Evolutionary conservation across 53 echinoderm and acorn worm species (phyloP), one percentile per base, ranked within the genome.

Genomic region (Paelopatides confundens): DNA sequence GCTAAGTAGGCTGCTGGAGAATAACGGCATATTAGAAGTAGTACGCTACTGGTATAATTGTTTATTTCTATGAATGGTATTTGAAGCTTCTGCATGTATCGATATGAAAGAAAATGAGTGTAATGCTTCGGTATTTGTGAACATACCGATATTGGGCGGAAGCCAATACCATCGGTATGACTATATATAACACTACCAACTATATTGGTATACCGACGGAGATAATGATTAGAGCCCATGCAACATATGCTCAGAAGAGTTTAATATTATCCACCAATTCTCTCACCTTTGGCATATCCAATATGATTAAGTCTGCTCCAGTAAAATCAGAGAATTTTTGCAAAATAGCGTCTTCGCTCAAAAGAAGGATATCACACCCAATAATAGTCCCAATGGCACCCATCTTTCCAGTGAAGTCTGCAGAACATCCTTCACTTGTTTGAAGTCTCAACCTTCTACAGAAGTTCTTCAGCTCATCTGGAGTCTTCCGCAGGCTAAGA

Each of bases 261-360:
- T 51, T 51, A 51, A n/a, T n/a, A n/a, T n/a, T n/a, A n/a, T n/a
- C n/a, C n/a, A 62, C 27, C 27, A 29, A 13, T 27, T 18, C 13
- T 18, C 69, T 69, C 33, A 69, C 69, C 69, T 69, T 36, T 35
- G 69, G 69, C 69, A 31, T 69, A 34, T 69, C 69, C 2, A 69
- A 13, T 10, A 69, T 17, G 15, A 69, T 34, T 10, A 69, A 36
- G 17, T 69, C 69, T 0, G 69, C 69, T 10, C 69, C 69, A 10
- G 31, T 31, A 17, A 69, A 69, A 69, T 33, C 37, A 9, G 34
- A n/a, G 21, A 7, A 10, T 0, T 69, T 29, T 2, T n/a, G 30
- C 34, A n/a, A 21, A 21, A 69, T 35, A 21, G 33, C 5, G 31
- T 69, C 69, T 31, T 69, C 69, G 17, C 31, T 31, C 10, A 69